Percentiles rank a stretch among this genome's conserved stretches.
Conservation (phyloP, 2,888 invertebrate species). For the Cetonia aurata region DNA sequence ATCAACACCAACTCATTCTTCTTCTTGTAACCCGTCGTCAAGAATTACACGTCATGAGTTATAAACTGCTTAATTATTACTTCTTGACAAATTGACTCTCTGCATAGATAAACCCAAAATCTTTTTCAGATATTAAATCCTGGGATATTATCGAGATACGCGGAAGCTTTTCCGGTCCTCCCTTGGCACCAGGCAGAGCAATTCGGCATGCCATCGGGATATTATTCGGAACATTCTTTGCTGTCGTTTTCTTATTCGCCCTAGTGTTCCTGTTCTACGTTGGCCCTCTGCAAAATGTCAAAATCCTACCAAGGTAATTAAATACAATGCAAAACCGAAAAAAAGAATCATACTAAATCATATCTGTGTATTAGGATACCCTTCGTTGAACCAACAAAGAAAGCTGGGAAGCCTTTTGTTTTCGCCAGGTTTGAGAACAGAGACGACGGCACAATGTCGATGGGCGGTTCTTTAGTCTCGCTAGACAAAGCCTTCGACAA, state of each 20-base stretch:
- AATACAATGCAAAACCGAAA: neutral
- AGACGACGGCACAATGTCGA: conserved; percentile 55
- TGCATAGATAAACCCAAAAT: neutral
- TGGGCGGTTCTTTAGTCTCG: conserved; percentile 56
- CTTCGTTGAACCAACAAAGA: conserved; percentile 13
- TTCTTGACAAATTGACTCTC: neutral
- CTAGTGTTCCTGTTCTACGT: conserved; percentile 39
- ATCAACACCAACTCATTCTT: too few relatives aligned
- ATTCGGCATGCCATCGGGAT: conserved; percentile 42
- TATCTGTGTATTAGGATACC: neutral
- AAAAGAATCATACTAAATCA: neutral
- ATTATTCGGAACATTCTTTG: conserved; percentile 51
- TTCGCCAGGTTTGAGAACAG: conserved; percentile 57
- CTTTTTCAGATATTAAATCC: conserved; percentile 29
- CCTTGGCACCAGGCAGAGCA: conserved; percentile 23
- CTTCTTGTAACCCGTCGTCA: too few relatives aligned
- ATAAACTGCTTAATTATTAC: too few relatives aligned
- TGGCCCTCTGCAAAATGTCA: conserved; percentile 43
- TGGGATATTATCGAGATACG: conserved; percentile 27
- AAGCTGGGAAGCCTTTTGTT: conserved; percentile 45
- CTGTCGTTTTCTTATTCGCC: conserved; percentile 41
- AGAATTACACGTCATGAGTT: too few relatives aligned
- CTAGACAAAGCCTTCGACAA: conserved; percentile 59
- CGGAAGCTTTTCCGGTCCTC: conserved; percentile 43
- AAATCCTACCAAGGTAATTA: conserved; percentile 9